Evolutionary conservation across 2,888 invertebrate genomes (phyloP), one percentile per base, ranked within the genome.

Genomic region (Tipula unca): DNA sequence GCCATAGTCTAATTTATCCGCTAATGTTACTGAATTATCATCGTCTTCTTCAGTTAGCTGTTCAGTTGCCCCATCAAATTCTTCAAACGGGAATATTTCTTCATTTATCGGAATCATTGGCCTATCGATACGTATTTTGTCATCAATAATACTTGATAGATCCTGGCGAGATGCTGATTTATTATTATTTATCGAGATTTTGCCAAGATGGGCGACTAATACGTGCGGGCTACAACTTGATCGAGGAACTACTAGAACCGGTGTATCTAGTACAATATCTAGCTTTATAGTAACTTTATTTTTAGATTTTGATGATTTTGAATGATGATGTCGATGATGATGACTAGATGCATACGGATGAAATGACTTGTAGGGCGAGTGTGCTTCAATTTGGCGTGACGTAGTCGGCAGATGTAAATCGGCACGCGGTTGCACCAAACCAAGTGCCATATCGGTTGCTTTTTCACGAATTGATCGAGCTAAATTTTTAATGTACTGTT

Each of bases 381-480:
- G 6, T 14, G 25, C 29, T 20, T 82, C 84, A 32, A 25, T 6
- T 20, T 84, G 20, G 14, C 86, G 84, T n/a, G 84, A 83, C 36
- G 20, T 14, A 20, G 36, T 4, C 25, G 35, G 3, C 32, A 83
- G 85, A 32, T 32, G 4, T 17, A 87, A 85, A 85, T 88, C 86
- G 84, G 87, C 35, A 29, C 94, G 93, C 29, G 95, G 94, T 87
- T 96, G 95, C 2, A 96, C 96, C 86, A 98, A 93, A 0, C 96
- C 97, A 86, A 96, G 94, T 29, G 98, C 98, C 94, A 98, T 96
- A 91, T 98, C 98, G 0, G 97, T 96, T 42, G 98, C 98, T 85
- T 98, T 98, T 86, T 95, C 94, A 87, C 95, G 95, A 88, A 98
- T 95, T 85, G 97, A 96, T 85, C 95, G 93, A 14, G 97, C 97